A percentile compares a stretch with the other conserved stretches of the same genome.
phyloP scores from a whole-genome alignment of 1,140 invertebrate species.

The Meloidogyne floridensis region DNA sequence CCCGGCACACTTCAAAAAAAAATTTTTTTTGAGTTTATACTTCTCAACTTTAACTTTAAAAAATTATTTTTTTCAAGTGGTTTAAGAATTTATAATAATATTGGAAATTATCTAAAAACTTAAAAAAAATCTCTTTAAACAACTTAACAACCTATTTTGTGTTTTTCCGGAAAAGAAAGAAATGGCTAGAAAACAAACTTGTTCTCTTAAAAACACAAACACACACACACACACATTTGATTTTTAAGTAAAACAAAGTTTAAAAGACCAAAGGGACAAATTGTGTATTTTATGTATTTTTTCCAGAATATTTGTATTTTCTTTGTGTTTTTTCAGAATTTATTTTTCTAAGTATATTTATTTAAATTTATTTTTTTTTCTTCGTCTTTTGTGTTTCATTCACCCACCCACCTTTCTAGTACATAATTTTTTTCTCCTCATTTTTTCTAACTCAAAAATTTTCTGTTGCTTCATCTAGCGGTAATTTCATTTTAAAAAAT shows the following conservation, averaged over 20 bases:
- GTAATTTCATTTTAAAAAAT: constrained; percentile 10
- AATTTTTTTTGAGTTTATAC: not conserved
- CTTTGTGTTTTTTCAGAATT: not conserved
- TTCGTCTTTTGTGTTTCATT: not conserved
- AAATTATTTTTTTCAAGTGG: not conserved
- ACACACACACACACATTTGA: too few relatives aligned
- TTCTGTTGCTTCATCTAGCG: not conserved
- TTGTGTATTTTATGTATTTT: too few relatives aligned
- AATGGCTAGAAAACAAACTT: not conserved
- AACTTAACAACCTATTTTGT: too few relatives aligned
- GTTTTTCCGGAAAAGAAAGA: too few relatives aligned
- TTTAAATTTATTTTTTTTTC: not conserved
- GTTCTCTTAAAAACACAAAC: not conserved
- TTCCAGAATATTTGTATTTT: not conserved
- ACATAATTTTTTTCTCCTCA: too few relatives aligned
- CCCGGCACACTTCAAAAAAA: not conserved
- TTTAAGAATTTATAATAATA: not conserved
- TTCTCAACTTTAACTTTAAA: not conserved
- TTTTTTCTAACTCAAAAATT: not conserved
- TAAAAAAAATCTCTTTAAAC: too few relatives aligned
- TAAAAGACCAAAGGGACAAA: too few relatives aligned
- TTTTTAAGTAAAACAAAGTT: too few relatives aligned
- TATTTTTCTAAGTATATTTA: not conserved
- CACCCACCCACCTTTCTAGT: not conserved
- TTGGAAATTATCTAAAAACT: too few relatives aligned